Percentiles rank a stretch among this genome's conserved stretches.
Evolutionary conservation across 2,113 vertebrate species (phyloP).

Genomic region (Lampris megalopsis): DNA sequence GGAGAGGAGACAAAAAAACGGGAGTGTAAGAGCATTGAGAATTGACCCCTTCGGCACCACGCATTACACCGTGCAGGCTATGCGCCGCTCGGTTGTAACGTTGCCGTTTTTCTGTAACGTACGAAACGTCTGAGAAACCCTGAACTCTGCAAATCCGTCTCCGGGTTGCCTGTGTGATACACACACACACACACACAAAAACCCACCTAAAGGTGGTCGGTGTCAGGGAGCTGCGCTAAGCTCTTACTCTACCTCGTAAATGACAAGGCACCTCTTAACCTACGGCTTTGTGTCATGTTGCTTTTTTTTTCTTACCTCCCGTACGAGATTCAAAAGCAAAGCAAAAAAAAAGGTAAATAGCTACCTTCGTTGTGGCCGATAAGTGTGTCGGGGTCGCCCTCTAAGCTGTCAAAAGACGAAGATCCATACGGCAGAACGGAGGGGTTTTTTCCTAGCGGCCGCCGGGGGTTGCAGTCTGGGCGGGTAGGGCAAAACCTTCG

Average conservation of each 20-base stretch:
- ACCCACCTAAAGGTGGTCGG: slow-evolving; percentile 51
- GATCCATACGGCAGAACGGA: slow-evolving; percentile 85
- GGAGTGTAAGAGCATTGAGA: slow-evolving; percentile 47
- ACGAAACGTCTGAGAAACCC: slow-evolving; percentile 51
- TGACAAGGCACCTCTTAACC: slow-evolving; percentile 90
- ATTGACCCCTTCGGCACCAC: slow-evolving; percentile 72
- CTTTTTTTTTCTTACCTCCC: slow-evolving; percentile 57
- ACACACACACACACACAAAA: not conserved
- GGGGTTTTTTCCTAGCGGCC: slow-evolving; percentile 44
- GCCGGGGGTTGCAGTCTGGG: slow-evolving; percentile 79
- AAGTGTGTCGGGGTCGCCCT: slow-evolving; percentile 87
- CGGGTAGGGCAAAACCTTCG: slow-evolving; percentile 91
- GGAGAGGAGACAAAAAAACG: slow-evolving; percentile 11
- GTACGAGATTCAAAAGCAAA: slow-evolving; percentile 74
- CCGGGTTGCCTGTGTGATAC: slow-evolving; percentile 4
- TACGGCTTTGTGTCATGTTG: slow-evolving; percentile 86
- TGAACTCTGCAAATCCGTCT: slow-evolving; percentile 63
- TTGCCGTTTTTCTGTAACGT: slow-evolving; percentile 40
- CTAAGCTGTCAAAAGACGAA: slow-evolving; percentile 83
- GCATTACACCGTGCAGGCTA: slow-evolving; percentile 42
- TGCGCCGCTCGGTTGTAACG: slow-evolving; percentile 45
- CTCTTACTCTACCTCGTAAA: slow-evolving; percentile 82
- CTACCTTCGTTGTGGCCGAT: slow-evolving; percentile 81
- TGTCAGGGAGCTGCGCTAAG: slow-evolving; percentile 76
- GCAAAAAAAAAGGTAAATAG: slow-evolving; percentile 82